Base-by-base conservation (phyloP, 2,797 vertebrate genomes). In the Sparidentex hasta region DNA sequence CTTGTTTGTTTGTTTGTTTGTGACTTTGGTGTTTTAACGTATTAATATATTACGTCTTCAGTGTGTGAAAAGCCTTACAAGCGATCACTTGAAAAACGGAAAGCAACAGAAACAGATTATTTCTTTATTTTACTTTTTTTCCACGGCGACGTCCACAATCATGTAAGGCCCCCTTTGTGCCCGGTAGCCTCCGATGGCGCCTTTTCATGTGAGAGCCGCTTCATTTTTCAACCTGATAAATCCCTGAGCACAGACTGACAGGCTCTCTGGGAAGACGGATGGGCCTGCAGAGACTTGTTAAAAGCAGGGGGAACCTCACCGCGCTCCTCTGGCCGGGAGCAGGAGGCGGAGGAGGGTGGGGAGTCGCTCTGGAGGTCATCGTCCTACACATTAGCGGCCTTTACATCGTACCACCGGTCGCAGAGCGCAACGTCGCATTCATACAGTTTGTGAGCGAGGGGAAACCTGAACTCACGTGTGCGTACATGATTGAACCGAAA, bases 261-360 rank as follows among this genome's bases (percentile, higher is more conserved):
- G 87, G 76, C 85, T 88, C 84, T 82, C 52, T 21, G 59, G 84
- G 71, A 92, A 91, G 91, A 94, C 55, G 47, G 79, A 93, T 90
- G 86, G 71, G 79, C 65, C 89, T 82, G 87, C 70, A 44, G 91
- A 85, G 86, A 69, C 82, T 84, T 82, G 78, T 88, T 88, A 82
- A 86, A 83, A 82, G 50, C 76, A n/a, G 29, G 58, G 71, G 80
- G 38, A 70, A 69, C 73, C 78, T 84, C 55, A 2, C 41, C 12
- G 33, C 4, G 21, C 68, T 84, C 64, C 77, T 80, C 55, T 71
- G 69, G 71, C 65, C 18, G 12, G 44, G 58, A 64, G 68, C 11
- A 50, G 20, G 13, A 43, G 7, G 55, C 6, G 6, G 5, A 18
- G 33, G 7, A 50, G 20, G 13, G 33, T 5, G 41, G 43, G 74